Conservation (phyloP, 2,888 invertebrate genomes). For the Alsophila aescularia region DNA sequence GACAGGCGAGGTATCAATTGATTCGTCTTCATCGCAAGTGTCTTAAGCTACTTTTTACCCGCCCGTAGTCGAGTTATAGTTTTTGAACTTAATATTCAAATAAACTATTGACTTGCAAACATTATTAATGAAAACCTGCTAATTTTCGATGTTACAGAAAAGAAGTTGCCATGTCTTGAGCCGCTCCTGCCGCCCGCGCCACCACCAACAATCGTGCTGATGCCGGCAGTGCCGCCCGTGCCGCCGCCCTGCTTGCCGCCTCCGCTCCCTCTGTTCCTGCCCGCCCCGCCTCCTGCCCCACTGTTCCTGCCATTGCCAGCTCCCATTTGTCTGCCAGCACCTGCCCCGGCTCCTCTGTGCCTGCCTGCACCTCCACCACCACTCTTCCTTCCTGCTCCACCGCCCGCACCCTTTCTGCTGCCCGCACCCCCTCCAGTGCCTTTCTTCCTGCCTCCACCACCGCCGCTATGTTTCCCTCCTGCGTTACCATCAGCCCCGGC, state of each 20-base stretch:
- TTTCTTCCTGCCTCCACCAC: conserved; percentile 34
- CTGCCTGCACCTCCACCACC: conserved; percentile 45
- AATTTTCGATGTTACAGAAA: conserved; percentile 15
- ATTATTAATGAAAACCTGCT: neutral
- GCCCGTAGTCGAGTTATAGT: too few relatives aligned
- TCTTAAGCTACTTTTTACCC: too few relatives aligned
- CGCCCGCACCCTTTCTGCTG: conserved; percentile 36
- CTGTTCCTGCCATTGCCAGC: conserved; percentile 41
- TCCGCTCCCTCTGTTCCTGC: conserved; percentile 55
- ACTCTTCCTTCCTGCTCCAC: conserved; percentile 36
- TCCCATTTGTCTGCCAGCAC: conserved; percentile 27
- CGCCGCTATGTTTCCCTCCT: conserved; percentile 32
- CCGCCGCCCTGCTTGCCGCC: conserved; percentile 40
- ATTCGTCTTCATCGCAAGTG: too few relatives aligned
- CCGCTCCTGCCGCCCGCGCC: conserved; percentile 50
- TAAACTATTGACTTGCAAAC: too few relatives aligned
- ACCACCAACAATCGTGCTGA: conserved; percentile 63
- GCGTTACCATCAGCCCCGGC: conserved; percentile 38
- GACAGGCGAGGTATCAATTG: too few relatives aligned
- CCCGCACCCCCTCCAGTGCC: conserved; percentile 39
- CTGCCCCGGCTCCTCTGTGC: conserved; percentile 32
- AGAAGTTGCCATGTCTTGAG: conserved; percentile 42
- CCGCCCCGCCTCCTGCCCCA: conserved; percentile 38
- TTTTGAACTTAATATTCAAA: too few relatives aligned
- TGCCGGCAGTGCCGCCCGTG: conserved; percentile 61